Evolutionary conservation across 2,888 invertebrate genomes (phyloP).

Genomic region (Troilus luridus): DNA sequence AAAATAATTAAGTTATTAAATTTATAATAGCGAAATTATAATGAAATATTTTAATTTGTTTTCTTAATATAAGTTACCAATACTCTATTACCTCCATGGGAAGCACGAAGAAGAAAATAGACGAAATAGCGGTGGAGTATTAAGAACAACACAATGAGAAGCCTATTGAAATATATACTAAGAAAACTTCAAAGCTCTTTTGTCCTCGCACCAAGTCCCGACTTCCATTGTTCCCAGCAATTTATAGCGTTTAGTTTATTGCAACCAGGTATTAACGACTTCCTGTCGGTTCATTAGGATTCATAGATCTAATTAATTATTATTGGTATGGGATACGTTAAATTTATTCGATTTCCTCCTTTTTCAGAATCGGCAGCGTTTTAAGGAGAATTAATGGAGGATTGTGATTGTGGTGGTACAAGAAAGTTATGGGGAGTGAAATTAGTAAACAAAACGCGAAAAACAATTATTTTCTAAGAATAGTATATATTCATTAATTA

Average conservation of each 20-base stretch:
- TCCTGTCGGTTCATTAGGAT: constrained; percentile 12
- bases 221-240: constrained; percentile 45
- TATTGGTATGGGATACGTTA: neutral
- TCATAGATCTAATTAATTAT: constrained; percentile 42
- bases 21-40: neutral
- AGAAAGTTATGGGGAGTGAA: neutral
- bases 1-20: neutral
- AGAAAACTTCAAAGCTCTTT: constrained; percentile 47
- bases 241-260: constrained; percentile 43
- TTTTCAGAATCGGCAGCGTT: neutral
- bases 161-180: constrained; percentile 42
- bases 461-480: neutral
- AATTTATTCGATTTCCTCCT: neutral
- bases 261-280: constrained; percentile 37
- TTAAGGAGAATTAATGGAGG: neutral
- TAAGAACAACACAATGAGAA: neutral
- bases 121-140: constrained; percentile 25
- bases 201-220: constrained; percentile 40
- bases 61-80: neutral
- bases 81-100: neutral
- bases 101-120: constrained; percentile 11
- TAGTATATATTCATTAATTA: neutral
- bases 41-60: neutral
- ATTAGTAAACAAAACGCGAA: neutral
- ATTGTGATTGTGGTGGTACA: neutral